Evolutionary conservation across 1,140 invertebrate genomes (phyloP), one percentile per base, ranked within the genome.

Genomic region (Plectus sambesii): DNA sequence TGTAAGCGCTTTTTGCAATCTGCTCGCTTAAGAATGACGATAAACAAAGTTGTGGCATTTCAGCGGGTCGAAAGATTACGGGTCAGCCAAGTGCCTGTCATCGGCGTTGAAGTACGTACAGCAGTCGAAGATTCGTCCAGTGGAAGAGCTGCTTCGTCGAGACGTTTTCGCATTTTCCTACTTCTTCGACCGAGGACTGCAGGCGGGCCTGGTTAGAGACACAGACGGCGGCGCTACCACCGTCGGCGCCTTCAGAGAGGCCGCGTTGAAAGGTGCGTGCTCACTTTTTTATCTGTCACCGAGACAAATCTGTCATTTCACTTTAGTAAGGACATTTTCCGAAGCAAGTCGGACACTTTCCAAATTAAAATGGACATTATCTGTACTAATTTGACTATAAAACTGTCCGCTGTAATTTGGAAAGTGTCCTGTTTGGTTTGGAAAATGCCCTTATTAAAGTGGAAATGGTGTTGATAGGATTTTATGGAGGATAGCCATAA

Each of bases 161-260:
- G 65, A 73, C 45, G 76, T 90, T 54, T 82, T 81, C 56, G 83
- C 85, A 5, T 88, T 96, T 72, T 89, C 85, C 49, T 94, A 92
- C 70, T 94, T 88, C 70, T 93, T 82, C 70, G 88, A 96, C 61
- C 74, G 85, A 43, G 85, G 85, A 19, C 78, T 80, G 0, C 87
- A 93, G 71, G 80, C 81, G 49, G 81, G 79, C 5, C 72, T 63
- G 19, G 43, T 64, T 19, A 43, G 36, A 52, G 51, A 54, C 46
- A 43, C 78, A 59, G 60, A 60, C 5, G 64, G 67, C 17, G 84
- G 85, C 17, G 69, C 72, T 12, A 73, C 83, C 1, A 75, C 76
- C 5, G 74, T 86, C n/a, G 68, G 75, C 35, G 74, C 78, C 47
- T 83, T 83, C 66, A 74, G 78, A 38, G 73, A 76, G 49, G 78